These are phyloP conservation scores for Acanthosepion esculentum DNA, from an alignment of 2,888 invertebrate species.

Conservation along the genomic window DNA sequence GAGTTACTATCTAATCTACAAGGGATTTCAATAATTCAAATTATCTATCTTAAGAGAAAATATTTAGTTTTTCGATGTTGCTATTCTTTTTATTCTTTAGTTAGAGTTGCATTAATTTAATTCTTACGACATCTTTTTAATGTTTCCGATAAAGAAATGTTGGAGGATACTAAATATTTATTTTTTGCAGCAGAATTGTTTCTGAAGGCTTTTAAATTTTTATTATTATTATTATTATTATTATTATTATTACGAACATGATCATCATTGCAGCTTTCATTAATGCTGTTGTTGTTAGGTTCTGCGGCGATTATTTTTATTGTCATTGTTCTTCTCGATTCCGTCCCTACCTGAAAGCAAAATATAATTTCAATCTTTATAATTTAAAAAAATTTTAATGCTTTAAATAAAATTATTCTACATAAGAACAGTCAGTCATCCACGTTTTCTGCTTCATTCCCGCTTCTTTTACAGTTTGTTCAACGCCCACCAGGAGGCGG, in stretches of 20 bases:
- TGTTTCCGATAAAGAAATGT: no score
- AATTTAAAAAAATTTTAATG: background rate
- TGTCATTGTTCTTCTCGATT: background rate
- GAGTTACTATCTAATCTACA: no score
- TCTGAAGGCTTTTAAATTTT: background rate
- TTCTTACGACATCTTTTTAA: no score
- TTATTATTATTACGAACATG: background rate
- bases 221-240: background rate
- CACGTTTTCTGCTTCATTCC: background rate
- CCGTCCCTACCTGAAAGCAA: background rate
- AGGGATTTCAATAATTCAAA: no score
- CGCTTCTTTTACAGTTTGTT: background rate
- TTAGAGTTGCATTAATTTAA: no score
- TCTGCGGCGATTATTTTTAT: background rate
- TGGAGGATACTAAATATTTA: no score
- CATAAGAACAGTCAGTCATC: background rate
- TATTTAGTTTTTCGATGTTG: no score
- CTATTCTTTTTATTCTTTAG: no score
- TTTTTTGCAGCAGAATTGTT: background rate
- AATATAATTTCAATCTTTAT: background rate
- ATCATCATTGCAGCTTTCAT: background rate
- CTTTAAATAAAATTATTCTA: background rate
- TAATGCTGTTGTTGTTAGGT: background rate
- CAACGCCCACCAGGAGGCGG: slow-evolving; percentile 8
- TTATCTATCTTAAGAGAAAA: no score